Percentiles rank a stretch among this genome's conserved stretches.
Conservation (phyloP, 30 jellyfish, hydroid and myxozoan species). For the Calvadosia cruxmelitensis region DNA sequence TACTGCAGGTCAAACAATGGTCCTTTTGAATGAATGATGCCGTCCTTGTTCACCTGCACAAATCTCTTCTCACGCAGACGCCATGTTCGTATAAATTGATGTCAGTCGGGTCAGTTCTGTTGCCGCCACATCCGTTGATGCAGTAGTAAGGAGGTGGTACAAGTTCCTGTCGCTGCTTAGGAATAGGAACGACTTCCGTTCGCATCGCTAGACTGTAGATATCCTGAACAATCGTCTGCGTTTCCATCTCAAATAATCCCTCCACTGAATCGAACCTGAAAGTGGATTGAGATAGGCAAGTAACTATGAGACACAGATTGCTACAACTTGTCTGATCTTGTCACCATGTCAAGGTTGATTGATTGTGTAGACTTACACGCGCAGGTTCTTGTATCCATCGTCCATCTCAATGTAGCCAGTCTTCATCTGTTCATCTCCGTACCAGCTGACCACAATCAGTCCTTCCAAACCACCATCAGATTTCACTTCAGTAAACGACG, state of each 20-base stretch:
- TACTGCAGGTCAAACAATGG: too few relatives aligned
- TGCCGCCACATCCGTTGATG: conserved; percentile 77
- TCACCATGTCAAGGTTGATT: too few relatives aligned
- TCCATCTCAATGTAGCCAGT: conserved; percentile 56
- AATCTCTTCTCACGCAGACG: conserved; percentile 25
- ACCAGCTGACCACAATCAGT: conserved; percentile 25
- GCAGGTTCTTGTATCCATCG: conserved; percentile 20
- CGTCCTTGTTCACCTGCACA: conserved; percentile 51
- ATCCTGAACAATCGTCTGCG: conserved; percentile 44
- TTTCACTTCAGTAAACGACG: conserved; percentile 42
- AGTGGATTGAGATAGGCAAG: too few relatives aligned
- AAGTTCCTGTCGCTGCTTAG: conserved; percentile 35
- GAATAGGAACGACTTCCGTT: not conserved
- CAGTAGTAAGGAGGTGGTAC: conserved; percentile 78
- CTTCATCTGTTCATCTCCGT: conserved; percentile 31
- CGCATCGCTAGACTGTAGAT: conserved; percentile 14
- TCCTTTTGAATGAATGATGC: not conserved
- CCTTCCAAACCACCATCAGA: conserved; percentile 77
- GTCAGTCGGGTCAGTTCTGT: conserved; percentile 33
- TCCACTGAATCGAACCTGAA: conserved; percentile 42
- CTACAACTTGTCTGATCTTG: too few relatives aligned
- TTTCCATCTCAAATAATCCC: conserved; percentile 51
- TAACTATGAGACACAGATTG: too few relatives aligned
- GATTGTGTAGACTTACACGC: too few relatives aligned
- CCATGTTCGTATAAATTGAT: conserved; percentile 46